Conservation (phyloP, 1,140 invertebrate genomes). For the Magallana gigas region DNA sequence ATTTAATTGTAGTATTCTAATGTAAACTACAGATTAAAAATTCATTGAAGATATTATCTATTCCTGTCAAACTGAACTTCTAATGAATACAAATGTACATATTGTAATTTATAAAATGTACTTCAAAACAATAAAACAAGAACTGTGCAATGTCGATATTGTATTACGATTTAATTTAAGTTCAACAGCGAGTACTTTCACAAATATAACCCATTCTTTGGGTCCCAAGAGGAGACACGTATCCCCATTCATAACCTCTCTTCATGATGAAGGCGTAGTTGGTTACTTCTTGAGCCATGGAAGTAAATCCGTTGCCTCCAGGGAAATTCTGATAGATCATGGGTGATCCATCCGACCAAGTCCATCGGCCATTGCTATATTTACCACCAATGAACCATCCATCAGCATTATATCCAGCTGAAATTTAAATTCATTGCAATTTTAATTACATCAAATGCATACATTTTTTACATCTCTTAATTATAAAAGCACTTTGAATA, state of each 20-base stretch:
- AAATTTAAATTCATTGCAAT: background rate
- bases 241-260: background rate
- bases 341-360: background rate
- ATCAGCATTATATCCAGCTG: constrained; percentile 2
- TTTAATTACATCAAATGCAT: too few species aligned
- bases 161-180: too few species aligned
- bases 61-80: too few species aligned
- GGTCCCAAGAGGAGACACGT: background rate
- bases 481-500: too few species aligned
- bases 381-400: background rate
- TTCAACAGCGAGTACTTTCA: background rate
- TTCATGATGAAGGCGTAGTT: constrained; percentile 26
- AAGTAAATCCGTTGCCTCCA: background rate
- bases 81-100: too few species aligned
- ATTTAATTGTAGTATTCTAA: too few species aligned
- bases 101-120: too few species aligned
- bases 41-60: too few species aligned
- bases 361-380: background rate
- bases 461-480: too few species aligned
- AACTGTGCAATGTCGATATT: too few species aligned
- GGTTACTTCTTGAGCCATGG: background rate
- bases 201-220: constrained; percentile 9
- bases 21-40: too few species aligned
- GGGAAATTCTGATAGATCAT: background rate
- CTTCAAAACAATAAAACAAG: too few species aligned